Percentiles rank a stretch among this genome's conserved stretches.
Evolutionary conservation across 2,888 invertebrate genomes (phyloP).

Genomic region (Ellobium chinense): DNA sequence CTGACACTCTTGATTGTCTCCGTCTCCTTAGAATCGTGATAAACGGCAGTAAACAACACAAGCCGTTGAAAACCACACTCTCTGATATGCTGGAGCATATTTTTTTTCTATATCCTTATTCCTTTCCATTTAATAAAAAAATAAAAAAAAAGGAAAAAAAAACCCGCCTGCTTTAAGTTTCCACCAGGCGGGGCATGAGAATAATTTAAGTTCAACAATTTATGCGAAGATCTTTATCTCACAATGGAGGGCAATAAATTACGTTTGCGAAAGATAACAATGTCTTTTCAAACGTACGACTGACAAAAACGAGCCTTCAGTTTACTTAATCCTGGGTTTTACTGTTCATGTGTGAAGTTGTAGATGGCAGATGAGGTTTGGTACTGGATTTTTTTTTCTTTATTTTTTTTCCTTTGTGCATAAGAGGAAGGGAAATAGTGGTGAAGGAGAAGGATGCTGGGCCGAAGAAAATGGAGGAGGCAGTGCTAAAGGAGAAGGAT

Average conservation of each 20-base stretch:
- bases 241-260: constrained; percentile 14
- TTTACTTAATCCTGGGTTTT: constrained; percentile 8
- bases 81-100: neutral
- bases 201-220: neutral
- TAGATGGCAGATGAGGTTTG: too few species aligned
- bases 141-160: too few species aligned
- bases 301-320: constrained; percentile 6
- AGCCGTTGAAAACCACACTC: neutral
- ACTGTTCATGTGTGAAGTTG: neutral
- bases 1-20: neutral
- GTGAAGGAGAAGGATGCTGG: constrained; percentile 34
- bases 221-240: constrained; percentile 1
- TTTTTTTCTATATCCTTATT: neutral
- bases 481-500: neutral
- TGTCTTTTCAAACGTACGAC: neutral
- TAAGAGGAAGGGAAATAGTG: constrained; percentile 42
- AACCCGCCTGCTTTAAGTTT: neutral
- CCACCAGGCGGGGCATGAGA: neutral
- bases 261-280: neutral
- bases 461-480: constrained; percentile 25
- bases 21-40: neutral
- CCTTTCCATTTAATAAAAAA: too few species aligned
- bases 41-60: neutral
- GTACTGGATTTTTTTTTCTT: too few species aligned
- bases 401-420: too few species aligned